Conservation (phyloP, 1,140 invertebrate species). For the Protaetia brevitarsis region DNA sequence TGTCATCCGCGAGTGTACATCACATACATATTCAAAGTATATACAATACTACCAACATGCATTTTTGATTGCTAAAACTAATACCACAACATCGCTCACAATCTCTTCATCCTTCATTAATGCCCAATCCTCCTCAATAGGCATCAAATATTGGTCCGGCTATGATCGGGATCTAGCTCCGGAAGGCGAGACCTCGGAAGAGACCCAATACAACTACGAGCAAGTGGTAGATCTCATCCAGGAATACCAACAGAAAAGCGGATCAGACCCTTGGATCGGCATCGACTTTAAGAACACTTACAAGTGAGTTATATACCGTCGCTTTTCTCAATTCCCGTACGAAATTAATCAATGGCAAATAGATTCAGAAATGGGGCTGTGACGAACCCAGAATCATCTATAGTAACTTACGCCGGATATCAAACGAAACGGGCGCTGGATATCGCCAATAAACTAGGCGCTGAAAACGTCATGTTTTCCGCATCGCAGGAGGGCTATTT, state of each 20-base stretch:
- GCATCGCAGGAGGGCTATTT: conserved; percentile 61
- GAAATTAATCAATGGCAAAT: conserved; percentile 57
- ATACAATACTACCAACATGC: too few species aligned
- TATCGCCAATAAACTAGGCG: conserved; percentile 59
- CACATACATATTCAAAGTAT: too few species aligned
- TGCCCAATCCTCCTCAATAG: conserved; percentile 38
- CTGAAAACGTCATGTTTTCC: conserved; percentile 63
- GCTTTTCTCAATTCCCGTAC: too few species aligned
- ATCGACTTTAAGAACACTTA: conserved; percentile 54
- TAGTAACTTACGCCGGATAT: conserved; percentile 58
- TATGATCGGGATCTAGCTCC: conserved; percentile 59
- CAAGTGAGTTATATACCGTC: conserved; percentile 32
- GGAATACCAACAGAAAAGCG: conserved; percentile 56
- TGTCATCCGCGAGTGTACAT: too few species aligned
- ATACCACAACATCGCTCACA: too few species aligned
- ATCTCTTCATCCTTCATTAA: too few species aligned
- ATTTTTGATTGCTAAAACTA: too few species aligned
- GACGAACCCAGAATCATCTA: conserved; percentile 58
- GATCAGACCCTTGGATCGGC: conserved; percentile 63
- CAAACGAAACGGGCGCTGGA: conserved; percentile 65
- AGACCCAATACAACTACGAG: conserved; percentile 57
- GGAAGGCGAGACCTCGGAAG: conserved; percentile 52
- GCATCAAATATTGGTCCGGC: conserved; percentile 63
- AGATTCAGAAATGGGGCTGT: conserved; percentile 53
- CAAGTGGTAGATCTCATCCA: conserved; percentile 57